Conservation (phyloP, 2,113 vertebrate species). For the Anarhynchus alexandrinus region DNA sequence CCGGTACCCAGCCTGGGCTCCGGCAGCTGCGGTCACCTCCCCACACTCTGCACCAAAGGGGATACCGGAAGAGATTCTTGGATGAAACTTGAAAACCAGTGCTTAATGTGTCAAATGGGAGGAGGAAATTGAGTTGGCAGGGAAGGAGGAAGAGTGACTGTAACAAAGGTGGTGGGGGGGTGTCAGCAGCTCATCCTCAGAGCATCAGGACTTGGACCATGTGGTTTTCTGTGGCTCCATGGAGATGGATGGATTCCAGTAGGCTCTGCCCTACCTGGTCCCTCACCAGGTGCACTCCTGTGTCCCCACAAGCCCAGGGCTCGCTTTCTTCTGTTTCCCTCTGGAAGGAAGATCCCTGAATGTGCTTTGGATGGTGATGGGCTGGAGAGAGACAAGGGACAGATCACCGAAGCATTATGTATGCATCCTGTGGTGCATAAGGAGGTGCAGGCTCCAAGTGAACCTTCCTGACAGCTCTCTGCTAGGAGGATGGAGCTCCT, state of each 20-base stretch:
- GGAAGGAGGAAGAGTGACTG: neutral
- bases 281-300: neutral
- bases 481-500: neutral
- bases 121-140: neutral
- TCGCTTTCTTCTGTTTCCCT: neutral
- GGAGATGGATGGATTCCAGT: neutral
- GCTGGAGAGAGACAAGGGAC: neutral
- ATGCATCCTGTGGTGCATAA: neutral
- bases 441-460: neutral
- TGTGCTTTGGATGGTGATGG: neutral
- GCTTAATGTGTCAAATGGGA: neutral
- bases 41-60: rapidly evolving
- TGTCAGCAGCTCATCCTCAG: neutral
- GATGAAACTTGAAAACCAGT: neutral
- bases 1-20: neutral
- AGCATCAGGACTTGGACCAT: neutral
- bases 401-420: neutral
- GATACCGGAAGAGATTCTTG: neutral
- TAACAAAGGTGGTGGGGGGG: neutral
- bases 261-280: neutral
- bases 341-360: neutral
- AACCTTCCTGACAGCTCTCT: neutral
- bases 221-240: rapidly evolving
- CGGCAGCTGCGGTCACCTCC: rapidly evolving
- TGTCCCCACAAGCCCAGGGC: neutral